These are phyloP conservation scores for Tenthredo scrophulariae DNA, from an alignment of 2,888 invertebrate genomes.

Conservation along the genomic window DNA sequence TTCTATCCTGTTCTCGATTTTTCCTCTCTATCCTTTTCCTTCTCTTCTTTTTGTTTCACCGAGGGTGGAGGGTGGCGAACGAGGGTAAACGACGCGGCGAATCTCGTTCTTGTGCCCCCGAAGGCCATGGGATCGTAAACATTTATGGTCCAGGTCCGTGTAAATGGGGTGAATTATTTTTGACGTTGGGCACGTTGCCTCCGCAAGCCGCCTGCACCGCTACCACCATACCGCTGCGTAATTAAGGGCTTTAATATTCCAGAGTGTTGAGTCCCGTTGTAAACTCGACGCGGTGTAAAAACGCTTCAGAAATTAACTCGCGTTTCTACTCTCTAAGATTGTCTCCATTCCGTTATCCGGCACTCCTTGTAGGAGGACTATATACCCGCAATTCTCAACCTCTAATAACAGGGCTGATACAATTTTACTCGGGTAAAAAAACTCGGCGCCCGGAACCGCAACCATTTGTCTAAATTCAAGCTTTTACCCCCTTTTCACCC, in stretches of 20 bases:
- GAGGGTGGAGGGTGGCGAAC: background rate
- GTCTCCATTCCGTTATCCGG: conserved; percentile 13
- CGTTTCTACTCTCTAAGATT: conserved; percentile 47
- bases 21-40: background rate
- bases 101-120: conserved; percentile 37
- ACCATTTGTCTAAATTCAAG: conserved; percentile 50
- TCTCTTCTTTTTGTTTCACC: background rate
- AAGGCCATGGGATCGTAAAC: conserved; percentile 46
- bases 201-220: conserved; percentile 10
- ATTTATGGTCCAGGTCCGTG: conserved; percentile 50
- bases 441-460: conserved; percentile 6
- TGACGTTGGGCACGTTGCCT: conserved; percentile 53
- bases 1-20: background rate
- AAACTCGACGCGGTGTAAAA: conserved; percentile 46
- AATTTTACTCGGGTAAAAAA: conserved; percentile 16
- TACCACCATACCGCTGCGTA: conserved; percentile 2
- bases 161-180: conserved; percentile 52
- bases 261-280: conserved; percentile 50
- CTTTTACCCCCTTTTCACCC: conserved; percentile 38
- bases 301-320: conserved; percentile 50
- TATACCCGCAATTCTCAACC: conserved; percentile 32
- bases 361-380: background rate
- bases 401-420: conserved; percentile 34
- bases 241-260: conserved; percentile 53
- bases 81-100: conserved; percentile 48